Conservation (phyloP, 2,113 vertebrate species). For the Cichladusa arquata region DNA sequence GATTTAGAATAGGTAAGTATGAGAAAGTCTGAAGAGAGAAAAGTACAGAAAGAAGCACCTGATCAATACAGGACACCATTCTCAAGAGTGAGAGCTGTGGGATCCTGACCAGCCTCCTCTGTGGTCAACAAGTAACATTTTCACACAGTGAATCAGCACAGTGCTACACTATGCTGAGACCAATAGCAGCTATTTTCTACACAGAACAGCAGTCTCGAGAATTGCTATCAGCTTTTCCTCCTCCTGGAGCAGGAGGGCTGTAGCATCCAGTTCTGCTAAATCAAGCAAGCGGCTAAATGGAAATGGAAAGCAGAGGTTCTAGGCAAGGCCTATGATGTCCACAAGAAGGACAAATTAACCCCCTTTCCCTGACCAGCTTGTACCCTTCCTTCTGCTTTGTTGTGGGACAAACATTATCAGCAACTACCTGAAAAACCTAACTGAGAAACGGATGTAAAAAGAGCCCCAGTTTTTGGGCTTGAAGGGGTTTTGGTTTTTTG, state of each 20-base stretch:
- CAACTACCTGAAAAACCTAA: neutral
- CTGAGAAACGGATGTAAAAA: neutral
- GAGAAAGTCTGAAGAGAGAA: neutral
- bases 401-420: neutral
- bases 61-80: neutral
- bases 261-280: neutral
- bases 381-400: neutral
- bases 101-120: neutral
- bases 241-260: neutral
- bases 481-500: neutral
- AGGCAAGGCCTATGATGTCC: rapidly evolving
- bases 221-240: neutral
- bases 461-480: neutral
- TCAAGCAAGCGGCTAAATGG: neutral
- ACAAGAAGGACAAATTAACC: neutral
- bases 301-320: neutral
- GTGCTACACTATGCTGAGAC: neutral
- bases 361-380: neutral
- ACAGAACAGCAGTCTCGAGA: neutral
- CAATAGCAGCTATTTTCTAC: neutral
- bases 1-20: neutral
- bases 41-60: neutral
- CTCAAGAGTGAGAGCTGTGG: neutral
- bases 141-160: neutral
- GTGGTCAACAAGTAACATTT: neutral